Conservation (phyloP, 2,888 invertebrate genomes). For the Cataglyphis rosenhaueri region DNA sequence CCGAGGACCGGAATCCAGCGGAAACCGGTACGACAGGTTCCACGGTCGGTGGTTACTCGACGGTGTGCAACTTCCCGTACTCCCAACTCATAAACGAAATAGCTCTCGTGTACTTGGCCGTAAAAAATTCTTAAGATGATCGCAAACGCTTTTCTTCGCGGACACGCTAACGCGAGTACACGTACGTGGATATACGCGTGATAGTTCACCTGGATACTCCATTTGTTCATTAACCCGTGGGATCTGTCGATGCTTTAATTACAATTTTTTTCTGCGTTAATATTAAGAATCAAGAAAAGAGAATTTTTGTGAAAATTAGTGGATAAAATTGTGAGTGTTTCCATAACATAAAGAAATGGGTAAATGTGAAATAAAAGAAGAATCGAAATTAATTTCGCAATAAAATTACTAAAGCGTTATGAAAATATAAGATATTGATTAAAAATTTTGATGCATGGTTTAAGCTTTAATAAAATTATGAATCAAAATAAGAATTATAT, state of each 20-base stretch:
- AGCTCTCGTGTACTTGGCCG: conserved; percentile 45
- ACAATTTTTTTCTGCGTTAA: neutral
- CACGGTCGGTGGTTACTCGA: conserved; percentile 46
- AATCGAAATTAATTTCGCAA: neutral
- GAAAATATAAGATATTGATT: neutral
- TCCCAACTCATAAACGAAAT: conserved; percentile 53
- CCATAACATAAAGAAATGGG: neutral
- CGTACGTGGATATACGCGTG: conserved; percentile 19
- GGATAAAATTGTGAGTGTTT: conserved; percentile 16
- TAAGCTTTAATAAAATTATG: neutral
- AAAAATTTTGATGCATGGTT: neutral
- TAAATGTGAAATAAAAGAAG: neutral
- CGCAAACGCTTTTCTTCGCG: conserved; percentile 27
- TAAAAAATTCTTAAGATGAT: conserved; percentile 53
- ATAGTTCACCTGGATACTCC: neutral
- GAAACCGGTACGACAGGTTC: conserved; percentile 62
- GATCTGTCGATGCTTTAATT: neutral
- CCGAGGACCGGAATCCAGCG: conserved; percentile 49
- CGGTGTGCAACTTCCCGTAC: conserved; percentile 58
- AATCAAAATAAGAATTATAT: neutral
- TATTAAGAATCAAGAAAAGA: neutral
- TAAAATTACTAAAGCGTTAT: neutral
- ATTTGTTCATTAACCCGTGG: conserved; percentile 21
- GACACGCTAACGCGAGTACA: conserved; percentile 26
- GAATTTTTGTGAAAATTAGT: neutral